A percentile compares a stretch with the other conserved stretches of the same genome.
These are phyloP conservation scores for Trialeurodes vaporariorum DNA, from an alignment of 1,140 invertebrate genomes.

Conservation along the genomic window DNA sequence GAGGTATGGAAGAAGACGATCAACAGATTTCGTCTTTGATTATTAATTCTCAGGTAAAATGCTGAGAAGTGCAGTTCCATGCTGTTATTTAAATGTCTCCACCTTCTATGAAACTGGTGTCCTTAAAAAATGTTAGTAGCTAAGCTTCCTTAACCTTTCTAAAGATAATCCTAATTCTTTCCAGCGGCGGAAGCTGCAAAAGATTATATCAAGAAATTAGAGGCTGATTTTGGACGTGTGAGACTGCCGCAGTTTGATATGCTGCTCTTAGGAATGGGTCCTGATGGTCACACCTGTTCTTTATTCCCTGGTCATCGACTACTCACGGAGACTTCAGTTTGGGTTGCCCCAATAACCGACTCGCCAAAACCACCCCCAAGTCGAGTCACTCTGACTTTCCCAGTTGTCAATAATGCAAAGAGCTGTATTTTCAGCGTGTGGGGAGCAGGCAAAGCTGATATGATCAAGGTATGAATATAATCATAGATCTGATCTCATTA, in stretches of 20 bases:
- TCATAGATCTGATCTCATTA: too few species aligned
- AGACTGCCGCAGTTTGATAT: slow-evolving; percentile 69
- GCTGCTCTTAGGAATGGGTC: slow-evolving; percentile 87
- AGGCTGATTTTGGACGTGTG: slow-evolving; percentile 44
- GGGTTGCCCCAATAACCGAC: slow-evolving; percentile 76
- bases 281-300: slow-evolving; percentile 97
- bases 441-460: slow-evolving; percentile 76
- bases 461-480: slow-evolving; percentile 69
- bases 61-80: too few species aligned
- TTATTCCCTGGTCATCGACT: slow-evolving; percentile 81
- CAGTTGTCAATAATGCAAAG: slow-evolving; percentile 79
- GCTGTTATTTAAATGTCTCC: too few species aligned
- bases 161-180: slow-evolving; percentile 18
- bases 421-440: slow-evolving; percentile 71
- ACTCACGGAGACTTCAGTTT: slow-evolving; percentile 48
- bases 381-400: slow-evolving; percentile 85
- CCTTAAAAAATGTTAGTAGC: too few species aligned
- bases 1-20: too few species aligned
- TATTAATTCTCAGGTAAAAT: too few species aligned
- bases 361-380: slow-evolving; percentile 91
- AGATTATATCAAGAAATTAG: slow-evolving; percentile 62
- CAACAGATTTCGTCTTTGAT: too few species aligned
- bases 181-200: slow-evolving; percentile 67
- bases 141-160: neutral
- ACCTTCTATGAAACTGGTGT: too few species aligned